These are phyloP conservation scores for Aythya baeri DNA, from an alignment of 2,113 vertebrate species.

Conservation along the genomic window DNA sequence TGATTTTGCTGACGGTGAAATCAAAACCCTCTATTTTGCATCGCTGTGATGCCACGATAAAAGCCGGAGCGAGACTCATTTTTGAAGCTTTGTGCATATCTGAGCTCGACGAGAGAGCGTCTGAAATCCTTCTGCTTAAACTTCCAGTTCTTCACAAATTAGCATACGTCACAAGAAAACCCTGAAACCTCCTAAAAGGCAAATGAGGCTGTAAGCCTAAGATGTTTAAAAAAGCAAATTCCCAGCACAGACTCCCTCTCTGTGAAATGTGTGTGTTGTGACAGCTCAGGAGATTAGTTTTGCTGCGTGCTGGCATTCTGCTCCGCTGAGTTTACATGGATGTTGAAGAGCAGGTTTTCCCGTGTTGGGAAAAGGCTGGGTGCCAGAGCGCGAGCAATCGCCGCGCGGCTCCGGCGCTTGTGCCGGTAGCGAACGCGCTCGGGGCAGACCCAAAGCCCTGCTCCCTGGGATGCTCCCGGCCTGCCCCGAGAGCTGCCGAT, in stretches of 20 bases:
- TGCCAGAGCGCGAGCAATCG: slow-evolving; percentile 6
- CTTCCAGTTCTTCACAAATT: accelerated
- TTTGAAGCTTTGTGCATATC: background rate
- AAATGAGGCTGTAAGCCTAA: background rate
- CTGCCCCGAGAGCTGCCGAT: background rate
- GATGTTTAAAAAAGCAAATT: background rate
- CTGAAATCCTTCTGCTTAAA: background rate
- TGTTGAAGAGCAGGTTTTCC: slow-evolving; percentile 49
- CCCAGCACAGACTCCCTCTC: background rate
- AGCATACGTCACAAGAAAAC: accelerated
- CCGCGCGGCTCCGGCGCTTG: background rate
- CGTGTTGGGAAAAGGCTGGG: background rate
- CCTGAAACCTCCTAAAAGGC: background rate
- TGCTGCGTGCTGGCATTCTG: slow-evolving; percentile 4
- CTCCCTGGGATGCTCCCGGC: background rate
- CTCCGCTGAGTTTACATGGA: background rate
- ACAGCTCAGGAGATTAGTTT: slow-evolving; percentile 11
- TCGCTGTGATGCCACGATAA: accelerated
- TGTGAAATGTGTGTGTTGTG: background rate
- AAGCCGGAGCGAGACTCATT: background rate
- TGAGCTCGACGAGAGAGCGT: background rate
- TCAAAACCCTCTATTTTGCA: accelerated
- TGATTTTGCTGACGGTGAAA: background rate
- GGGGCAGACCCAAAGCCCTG: background rate
- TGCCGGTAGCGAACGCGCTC: background rate